A percentile compares a stretch with the other conserved stretches of the same genome.
phyloP scores from a whole-genome alignment of 2,797 vertebrate species.

The Chelon labrosus region DNA sequence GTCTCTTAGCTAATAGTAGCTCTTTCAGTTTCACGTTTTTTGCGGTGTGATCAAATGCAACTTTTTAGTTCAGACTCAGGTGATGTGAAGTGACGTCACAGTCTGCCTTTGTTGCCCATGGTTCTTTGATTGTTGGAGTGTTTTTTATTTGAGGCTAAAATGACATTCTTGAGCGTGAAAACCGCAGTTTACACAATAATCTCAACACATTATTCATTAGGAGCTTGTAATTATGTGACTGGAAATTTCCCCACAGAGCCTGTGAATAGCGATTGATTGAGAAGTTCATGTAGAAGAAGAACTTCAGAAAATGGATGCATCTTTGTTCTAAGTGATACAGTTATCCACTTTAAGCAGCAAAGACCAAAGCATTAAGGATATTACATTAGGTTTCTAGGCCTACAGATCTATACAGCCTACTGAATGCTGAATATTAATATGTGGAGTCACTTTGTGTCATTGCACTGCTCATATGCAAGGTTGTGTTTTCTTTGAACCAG shows the following conservation, averaged over 20 bases:
- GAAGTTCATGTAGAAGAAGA: too few species aligned
- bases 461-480: background rate
- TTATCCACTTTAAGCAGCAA: background rate
- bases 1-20: too few species aligned
- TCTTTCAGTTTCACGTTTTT: too few species aligned
- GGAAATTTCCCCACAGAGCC: too few species aligned
- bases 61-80: too few species aligned
- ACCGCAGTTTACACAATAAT: background rate
- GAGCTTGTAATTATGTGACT: too few species aligned
- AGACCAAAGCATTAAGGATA: background rate
- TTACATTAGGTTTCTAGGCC: background rate
- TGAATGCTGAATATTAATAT: background rate
- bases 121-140: too few species aligned
- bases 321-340: background rate
- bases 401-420: background rate
- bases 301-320: background rate
- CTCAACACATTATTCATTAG: background rate
- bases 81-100: too few species aligned
- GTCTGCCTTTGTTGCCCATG: too few species aligned
- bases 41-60: too few species aligned
- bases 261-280: too few species aligned
- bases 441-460: background rate
- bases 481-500: conserved; percentile 11
- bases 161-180: background rate
- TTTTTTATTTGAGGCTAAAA: background rate